A percentile compares a stretch with the other conserved stretches of the same genome.
phyloP scores from a whole-genome alignment of 2,113 vertebrate genomes.

The Dicentrarchus labrax region DNA sequence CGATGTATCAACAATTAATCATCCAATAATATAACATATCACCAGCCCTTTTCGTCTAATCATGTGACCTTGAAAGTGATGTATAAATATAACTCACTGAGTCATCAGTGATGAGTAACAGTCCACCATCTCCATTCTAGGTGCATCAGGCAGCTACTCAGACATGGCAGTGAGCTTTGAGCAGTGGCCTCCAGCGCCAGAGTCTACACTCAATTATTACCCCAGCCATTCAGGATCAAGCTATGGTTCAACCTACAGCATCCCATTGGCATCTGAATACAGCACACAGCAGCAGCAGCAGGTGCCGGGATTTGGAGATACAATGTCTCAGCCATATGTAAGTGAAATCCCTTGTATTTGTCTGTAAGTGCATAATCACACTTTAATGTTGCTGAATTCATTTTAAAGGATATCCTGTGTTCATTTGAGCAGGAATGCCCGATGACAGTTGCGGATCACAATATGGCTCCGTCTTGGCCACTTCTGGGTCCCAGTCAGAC shows the following conservation, averaged over 20 bases:
- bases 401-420: not conserved
- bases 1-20: too few species aligned
- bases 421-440: conserved; percentile 53
- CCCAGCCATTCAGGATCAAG: conserved; percentile 31
- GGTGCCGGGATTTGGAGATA: conserved; percentile 43
- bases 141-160: conserved; percentile 74
- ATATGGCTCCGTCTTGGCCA: conserved; percentile 65
- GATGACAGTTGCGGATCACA: conserved; percentile 41
- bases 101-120: conserved; percentile 3
- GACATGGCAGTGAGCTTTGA: conserved; percentile 81
- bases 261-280: conserved; percentile 62
- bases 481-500: conserved; percentile 44
- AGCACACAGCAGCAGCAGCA: conserved; percentile 65
- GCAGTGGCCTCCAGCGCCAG: conserved; percentile 64
- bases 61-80: not conserved
- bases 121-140: conserved; percentile 47
- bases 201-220: conserved; percentile 61
- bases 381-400: not conserved
- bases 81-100: not conserved
- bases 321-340: conserved; percentile 71
- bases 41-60: not conserved
- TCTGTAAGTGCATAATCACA: not conserved
- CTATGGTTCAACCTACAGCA: conserved; percentile 51
- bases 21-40: not conserved
- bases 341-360: conserved; percentile 2